These are phyloP conservation scores for Tursiops truncatus DNA, from an alignment of 2,113 vertebrate species.

Conservation along the genomic window DNA sequence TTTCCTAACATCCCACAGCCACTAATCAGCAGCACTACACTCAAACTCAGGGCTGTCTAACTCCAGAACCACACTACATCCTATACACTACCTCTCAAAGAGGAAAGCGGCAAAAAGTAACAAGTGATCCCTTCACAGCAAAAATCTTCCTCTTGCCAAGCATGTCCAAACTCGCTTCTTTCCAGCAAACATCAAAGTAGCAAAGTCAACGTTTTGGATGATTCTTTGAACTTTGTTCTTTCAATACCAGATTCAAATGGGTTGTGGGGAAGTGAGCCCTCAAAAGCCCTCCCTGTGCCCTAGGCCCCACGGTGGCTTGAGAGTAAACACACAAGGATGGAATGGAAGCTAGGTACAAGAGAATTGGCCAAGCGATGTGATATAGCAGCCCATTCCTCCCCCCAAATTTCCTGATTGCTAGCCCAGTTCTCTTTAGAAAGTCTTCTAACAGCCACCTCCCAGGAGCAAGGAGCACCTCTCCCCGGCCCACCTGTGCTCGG, in stretches of 20 bases:
- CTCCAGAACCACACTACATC: background rate
- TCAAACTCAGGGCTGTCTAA: background rate
- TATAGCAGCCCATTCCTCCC: background rate
- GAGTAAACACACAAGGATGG: background rate
- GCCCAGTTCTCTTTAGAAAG: background rate
- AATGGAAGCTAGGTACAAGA: background rate
- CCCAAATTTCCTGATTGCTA: background rate
- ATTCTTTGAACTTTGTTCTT: conserved; percentile 41
- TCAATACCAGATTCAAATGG: background rate
- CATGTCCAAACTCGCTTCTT: background rate
- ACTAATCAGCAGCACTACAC: background rate
- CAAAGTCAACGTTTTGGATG: background rate
- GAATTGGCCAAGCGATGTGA: background rate
- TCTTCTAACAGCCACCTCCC: background rate
- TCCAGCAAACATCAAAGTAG: background rate
- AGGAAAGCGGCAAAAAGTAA: background rate
- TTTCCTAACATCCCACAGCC: background rate
- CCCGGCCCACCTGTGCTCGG: background rate
- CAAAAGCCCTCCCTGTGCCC: background rate
- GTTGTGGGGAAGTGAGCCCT: background rate
- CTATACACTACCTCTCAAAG: background rate
- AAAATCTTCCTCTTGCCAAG: conserved; percentile 10
- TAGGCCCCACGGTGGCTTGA: background rate
- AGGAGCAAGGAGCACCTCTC: background rate
- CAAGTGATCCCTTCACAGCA: background rate